phyloP scores from a whole-genome alignment of 2,797 vertebrate species.

The Rhyacichthys aspro region DNA sequence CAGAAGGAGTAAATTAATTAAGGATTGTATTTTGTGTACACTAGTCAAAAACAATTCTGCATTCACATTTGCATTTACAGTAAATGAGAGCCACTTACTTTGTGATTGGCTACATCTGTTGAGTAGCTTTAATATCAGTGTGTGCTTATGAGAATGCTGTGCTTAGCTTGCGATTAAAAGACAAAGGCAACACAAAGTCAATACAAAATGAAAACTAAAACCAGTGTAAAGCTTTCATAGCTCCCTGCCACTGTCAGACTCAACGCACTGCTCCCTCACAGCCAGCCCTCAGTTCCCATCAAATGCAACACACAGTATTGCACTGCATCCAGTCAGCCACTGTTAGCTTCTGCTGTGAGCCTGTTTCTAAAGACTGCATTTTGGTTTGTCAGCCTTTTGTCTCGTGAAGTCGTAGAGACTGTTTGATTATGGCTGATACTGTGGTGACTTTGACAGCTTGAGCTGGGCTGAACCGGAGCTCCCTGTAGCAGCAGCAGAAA shows the following conservation, averaged over 20 bases:
- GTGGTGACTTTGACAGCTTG: constrained; percentile 54
- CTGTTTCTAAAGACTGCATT: constrained; percentile 55
- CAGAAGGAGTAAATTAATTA: constrained; percentile 11
- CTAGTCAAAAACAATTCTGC: constrained; percentile 4
- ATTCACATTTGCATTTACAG: constrained; percentile 10
- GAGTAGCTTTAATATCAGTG: constrained; percentile 18
- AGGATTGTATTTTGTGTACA: not conserved
- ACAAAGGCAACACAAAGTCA: constrained; percentile 32
- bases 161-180: constrained; percentile 25
- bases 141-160: constrained; percentile 27
- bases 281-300: constrained; percentile 56
- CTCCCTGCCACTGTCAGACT: constrained; percentile 56
- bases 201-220: constrained; percentile 28
- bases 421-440: constrained; percentile 45
- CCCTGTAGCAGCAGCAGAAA: constrained; percentile 51
- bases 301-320: constrained; percentile 50
- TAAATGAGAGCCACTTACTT: constrained; percentile 20
- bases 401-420: constrained; percentile 25
- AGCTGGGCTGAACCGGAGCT: constrained; percentile 51
- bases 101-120: constrained; percentile 35
- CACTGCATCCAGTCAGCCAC: constrained; percentile 53
- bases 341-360: constrained; percentile 49
- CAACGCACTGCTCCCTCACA: constrained; percentile 53
- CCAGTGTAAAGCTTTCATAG: constrained; percentile 43
- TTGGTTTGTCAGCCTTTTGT: constrained; percentile 32